Base-by-base conservation (phyloP, 2,888 invertebrate species). In the Camponotus fellah region DNA sequence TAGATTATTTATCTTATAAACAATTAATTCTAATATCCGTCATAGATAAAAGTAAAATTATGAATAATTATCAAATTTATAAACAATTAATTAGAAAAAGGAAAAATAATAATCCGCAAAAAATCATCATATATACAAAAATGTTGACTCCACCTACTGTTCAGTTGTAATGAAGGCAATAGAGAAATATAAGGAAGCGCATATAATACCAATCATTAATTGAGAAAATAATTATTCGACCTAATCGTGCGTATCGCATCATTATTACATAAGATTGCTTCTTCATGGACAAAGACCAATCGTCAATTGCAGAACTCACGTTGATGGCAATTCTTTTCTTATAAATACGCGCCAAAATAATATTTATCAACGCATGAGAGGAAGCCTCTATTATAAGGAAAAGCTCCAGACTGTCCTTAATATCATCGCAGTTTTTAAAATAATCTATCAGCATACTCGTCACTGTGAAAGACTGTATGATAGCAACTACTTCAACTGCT, bases 291-390 rank as follows among this genome's bases (percentile, higher is more conserved):
- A 21, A 49, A 9, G 34, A 58, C 10, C 89, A 89, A 34, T 81
- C 74, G 32, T 74, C 53, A n/a, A 74, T 81, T 17, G 81, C 81
- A 37, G 65, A 81, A 14, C 1, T 72, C 5, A 81, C 49, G 4
- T 81, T 81, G n/a, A 26, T 3, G n/a, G n/a, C 53, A 34, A 81
- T 26, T 12, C 21, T 81, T 65, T 81, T 74, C 74, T 49, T 60
- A 14, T 79, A 60, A 17, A 60, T 34, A 43, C 71, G 79, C 14
- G 32, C 21, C 10, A 71, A 71, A n/a, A 81, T 9, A 3, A 53
- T 8, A 49, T 81, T 81, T 40, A 43, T 60, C 60, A 43, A 60
- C 26, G 71, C 4, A 4, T 79, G 79, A 5, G 60, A 34, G 1
- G 3, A 1, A 2, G 46, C 2, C 4, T 68, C 71, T 34, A 79